Base-by-base conservation (phyloP, 2,113 vertebrate genomes). In the Papio anubis region DNA sequence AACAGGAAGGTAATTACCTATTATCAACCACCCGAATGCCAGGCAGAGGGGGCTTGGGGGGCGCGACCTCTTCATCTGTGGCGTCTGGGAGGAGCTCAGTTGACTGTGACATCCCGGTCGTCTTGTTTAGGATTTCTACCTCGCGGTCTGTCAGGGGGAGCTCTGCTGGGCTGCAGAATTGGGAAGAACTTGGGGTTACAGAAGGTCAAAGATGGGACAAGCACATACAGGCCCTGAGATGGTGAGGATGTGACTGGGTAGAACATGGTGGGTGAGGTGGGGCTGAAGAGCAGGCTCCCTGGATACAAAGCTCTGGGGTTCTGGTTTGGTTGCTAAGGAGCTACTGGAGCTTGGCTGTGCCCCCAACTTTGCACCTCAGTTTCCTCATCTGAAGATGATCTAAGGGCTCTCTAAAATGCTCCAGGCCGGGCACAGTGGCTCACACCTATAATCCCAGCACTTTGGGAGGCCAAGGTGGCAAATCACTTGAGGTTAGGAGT, bases 1-100 rank as follows among this genome's bases (percentile, higher is more conserved):
- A 8, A 86, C 0, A 52, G 32, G 64, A 79, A 55, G 3, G 73
- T 40, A 38, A 7, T 94, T 98, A 99, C 99, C 99, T 99, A 98
- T 99, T 99, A 95, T 99, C 99, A 32, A 99, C 99, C 97, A 99
- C 99, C 92, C 99, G 99, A 70, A 99, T 99, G 96, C 99, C 99
- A 40, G 99, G 99, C 90, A 99, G 98, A 3, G 99, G 99, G 32
- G 99, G 99, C 70, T 99, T 99, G 64, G 99, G 99, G 68, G 99
- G 99, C 1, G 99, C 99, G 0, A 99, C 98, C 82, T 99, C 99
- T 83, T 98, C 99, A 23, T 99, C 99, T 3, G 98, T 97, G 72
- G 98, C 96, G 43, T 99, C 99, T 4, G 99, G 97, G 86, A 99
- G 98, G 0, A 98, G 98, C 96, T 99, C 99, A 0, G 98, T 95